Evolutionary conservation across 2,797 vertebrate genomes (phyloP).

Genomic region (Euthynnus affinis): DNA sequence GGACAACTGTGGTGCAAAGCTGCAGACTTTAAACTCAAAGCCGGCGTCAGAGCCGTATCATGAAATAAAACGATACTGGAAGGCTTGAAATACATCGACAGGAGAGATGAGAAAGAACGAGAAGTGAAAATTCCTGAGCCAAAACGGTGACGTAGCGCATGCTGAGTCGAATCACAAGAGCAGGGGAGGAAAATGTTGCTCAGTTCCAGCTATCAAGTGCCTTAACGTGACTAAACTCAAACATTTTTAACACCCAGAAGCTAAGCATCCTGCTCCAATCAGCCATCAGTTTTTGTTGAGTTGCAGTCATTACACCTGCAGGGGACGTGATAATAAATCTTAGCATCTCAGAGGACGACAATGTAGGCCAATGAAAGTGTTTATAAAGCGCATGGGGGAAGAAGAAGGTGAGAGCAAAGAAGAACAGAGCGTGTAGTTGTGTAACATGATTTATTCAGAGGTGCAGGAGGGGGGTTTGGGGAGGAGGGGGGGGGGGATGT

Average conservation of each 20-base stretch:
- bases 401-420: conserved; percentile 35
- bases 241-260: neutral
- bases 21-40: conserved; percentile 49
- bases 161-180: conserved; percentile 23
- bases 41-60: no score
- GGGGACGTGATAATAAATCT: conserved; percentile 2
- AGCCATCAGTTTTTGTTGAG: conserved; percentile 13
- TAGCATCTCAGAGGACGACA: conserved; percentile 22
- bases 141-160: conserved; percentile 41
- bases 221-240: neutral
- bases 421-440: conserved; percentile 49
- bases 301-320: conserved; percentile 8
- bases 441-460: conserved; percentile 66
- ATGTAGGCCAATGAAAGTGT: conserved; percentile 39
- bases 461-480: conserved; percentile 20
- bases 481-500: no score
- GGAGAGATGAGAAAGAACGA: conserved; percentile 20
- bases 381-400: conserved; percentile 20
- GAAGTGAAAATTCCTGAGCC: conserved; percentile 11
- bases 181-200: conserved; percentile 41
- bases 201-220: conserved; percentile 16
- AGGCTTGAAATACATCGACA: neutral
- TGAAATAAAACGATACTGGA: conserved; percentile 22
- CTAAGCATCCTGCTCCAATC: neutral
- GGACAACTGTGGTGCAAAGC: conserved; percentile 67